Evolutionary conservation across 2,113 vertebrate genomes (phyloP).

Genomic region (Brachypodius melanocephalos): DNA sequence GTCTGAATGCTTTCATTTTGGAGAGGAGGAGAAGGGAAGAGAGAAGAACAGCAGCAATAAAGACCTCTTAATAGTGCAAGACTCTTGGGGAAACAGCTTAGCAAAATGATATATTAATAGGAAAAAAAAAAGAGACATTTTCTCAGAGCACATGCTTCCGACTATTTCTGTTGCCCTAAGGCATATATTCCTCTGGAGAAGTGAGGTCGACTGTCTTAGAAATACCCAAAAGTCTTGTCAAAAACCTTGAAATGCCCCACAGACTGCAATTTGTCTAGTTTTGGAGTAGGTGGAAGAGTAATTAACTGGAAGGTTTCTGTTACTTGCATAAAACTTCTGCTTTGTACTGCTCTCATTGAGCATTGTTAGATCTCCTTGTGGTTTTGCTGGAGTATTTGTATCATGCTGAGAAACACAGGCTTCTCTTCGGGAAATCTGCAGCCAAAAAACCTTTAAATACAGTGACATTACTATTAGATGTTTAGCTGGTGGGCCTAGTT

Average conservation of each 20-base stretch:
- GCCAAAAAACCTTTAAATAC: not conserved
- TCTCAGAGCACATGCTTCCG: not conserved
- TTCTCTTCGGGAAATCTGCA: not conserved
- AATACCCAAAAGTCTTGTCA: not conserved
- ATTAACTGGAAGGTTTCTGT: not conserved
- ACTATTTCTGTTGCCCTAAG: not conserved
- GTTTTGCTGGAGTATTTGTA: not conserved
- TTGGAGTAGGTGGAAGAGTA: not conserved
- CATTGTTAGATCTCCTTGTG: not conserved
- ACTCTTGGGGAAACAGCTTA: not conserved
- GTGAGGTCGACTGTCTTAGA: not conserved
- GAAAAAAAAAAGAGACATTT: not conserved
- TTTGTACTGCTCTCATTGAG: not conserved
- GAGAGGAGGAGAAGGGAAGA: no score
- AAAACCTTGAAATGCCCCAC: not conserved
- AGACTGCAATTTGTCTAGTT: not conserved
- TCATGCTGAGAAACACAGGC: not conserved
- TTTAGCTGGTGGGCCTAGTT: not conserved
- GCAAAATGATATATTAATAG: not conserved
- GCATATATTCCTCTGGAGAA: not conserved
- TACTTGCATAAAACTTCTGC: not conserved
- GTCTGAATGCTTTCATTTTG: not conserved
- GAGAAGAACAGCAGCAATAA: not conserved
- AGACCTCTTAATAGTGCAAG: not conserved
- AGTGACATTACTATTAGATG: not conserved